These are phyloP conservation scores for Agrotis clavis DNA, from an alignment of 2,888 invertebrate species.

Conservation along the genomic window DNA sequence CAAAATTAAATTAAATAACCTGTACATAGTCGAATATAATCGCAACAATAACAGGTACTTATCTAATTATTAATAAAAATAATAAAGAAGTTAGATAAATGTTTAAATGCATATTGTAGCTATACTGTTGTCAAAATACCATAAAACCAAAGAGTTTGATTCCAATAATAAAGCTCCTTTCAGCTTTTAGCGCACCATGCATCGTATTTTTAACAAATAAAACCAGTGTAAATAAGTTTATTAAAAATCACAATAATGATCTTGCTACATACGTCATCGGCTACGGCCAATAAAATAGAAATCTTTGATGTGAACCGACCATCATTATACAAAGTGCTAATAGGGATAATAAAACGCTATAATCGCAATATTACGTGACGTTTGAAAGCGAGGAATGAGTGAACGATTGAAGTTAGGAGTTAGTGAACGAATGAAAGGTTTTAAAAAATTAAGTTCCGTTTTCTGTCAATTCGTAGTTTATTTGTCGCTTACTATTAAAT, in stretches of 20 bases:
- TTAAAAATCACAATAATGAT: slow-evolving; percentile 19
- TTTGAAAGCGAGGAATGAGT: slow-evolving; percentile 43
- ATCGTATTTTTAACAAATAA: background rate
- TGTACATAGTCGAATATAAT: too few species aligned
- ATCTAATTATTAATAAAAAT: too few species aligned
- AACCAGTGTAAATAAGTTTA: slow-evolving; percentile 7
- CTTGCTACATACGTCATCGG: slow-evolving; percentile 31
- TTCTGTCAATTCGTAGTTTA: too few species aligned
- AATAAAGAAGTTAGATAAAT: too few species aligned
- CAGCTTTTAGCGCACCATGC: background rate
- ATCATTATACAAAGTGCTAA: slow-evolving; percentile 51
- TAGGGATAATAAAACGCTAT: slow-evolving; percentile 52
- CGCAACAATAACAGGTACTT: too few species aligned
- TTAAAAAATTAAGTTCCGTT: background rate
- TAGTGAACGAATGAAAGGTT: slow-evolving; percentile 36
- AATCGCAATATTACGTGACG: slow-evolving; percentile 26
- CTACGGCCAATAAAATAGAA: slow-evolving; percentile 63
- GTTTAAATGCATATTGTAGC: too few species aligned
- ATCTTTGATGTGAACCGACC: slow-evolving; percentile 50
- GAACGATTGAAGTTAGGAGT: slow-evolving; percentile 13
- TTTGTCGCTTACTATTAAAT: too few species aligned
- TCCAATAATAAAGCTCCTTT: too few species aligned
- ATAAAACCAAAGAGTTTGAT: too few species aligned
- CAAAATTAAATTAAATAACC: too few species aligned
- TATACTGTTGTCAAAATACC: too few species aligned